Conservation (phyloP, 2,797 vertebrate genomes). For the Anableps anableps region DNA sequence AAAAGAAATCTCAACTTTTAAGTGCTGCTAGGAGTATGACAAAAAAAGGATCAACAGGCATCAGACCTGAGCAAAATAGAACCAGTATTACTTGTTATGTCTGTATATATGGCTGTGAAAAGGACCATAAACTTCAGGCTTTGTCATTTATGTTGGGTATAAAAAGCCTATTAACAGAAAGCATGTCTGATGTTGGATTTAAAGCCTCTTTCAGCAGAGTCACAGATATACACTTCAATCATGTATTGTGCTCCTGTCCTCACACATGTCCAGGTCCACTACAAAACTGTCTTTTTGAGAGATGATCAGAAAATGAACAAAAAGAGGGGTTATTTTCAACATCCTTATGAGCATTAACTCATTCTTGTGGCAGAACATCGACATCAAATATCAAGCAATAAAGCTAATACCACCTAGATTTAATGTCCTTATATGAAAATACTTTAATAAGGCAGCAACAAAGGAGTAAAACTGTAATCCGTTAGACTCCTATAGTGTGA, state of each 20-base stretch:
- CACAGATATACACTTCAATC: slow-evolving; percentile 59
- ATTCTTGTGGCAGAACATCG: slow-evolving; percentile 39
- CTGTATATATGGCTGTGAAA: slow-evolving; percentile 22
- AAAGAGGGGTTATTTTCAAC: slow-evolving; percentile 47
- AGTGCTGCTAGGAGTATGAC: background rate
- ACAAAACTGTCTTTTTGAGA: slow-evolving; percentile 74
- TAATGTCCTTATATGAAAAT: slow-evolving; percentile 21
- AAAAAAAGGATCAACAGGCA: background rate
- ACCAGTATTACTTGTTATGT: background rate
- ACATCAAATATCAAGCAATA: slow-evolving; percentile 39
- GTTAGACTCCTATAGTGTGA: background rate
- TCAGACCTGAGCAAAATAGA: slow-evolving; percentile 2
- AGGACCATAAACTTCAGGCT: slow-evolving; percentile 46
- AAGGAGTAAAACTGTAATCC: background rate
- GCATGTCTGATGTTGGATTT: slow-evolving; percentile 53
- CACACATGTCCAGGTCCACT: slow-evolving; percentile 57
- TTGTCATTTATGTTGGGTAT: slow-evolving; percentile 65
- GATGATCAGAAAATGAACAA: slow-evolving; percentile 62
- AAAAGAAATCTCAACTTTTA: background rate
- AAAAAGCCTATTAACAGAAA: slow-evolving; percentile 66
- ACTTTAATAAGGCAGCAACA: slow-evolving; percentile 1
- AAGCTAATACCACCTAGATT: slow-evolving; percentile 19
- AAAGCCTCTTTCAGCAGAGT: slow-evolving; percentile 49
- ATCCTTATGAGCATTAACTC: slow-evolving; percentile 57
- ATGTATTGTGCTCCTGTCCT: slow-evolving; percentile 40